Conservation (phyloP, 2,113 vertebrate species). For the Leucoraja erinaceus region DNA sequence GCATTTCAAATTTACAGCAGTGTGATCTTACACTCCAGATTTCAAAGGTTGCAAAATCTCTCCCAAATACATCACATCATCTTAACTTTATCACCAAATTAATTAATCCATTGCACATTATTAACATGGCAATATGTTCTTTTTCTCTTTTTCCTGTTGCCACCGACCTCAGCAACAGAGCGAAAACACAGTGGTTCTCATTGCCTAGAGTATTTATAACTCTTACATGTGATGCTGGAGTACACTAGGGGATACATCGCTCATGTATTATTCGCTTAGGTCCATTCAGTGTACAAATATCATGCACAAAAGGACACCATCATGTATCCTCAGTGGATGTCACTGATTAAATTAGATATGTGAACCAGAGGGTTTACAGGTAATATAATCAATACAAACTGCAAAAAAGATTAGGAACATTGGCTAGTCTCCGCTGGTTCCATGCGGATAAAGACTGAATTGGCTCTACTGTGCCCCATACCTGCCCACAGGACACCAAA, state of each 20-base stretch:
- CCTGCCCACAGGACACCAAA: neutral
- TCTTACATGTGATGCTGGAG: neutral
- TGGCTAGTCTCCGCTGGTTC: conserved; percentile 4
- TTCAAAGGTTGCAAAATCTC: neutral
- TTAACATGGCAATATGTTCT: neutral
- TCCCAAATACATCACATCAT: neutral
- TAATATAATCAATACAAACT: conserved; percentile 32
- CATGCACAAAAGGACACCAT: conserved; percentile 23
- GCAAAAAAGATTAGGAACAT: neutral
- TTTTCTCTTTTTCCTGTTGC: neutral
- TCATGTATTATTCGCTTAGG: conserved; percentile 24
- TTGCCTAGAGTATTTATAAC: conserved; percentile 4
- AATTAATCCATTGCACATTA: neutral
- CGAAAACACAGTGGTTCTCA: conserved; percentile 15
- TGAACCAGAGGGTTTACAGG: conserved; percentile 20
- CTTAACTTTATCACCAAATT: neutral
- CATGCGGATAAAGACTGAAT: neutral
- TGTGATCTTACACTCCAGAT: neutral
- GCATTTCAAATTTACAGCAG: neutral
- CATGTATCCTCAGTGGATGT: conserved; percentile 23
- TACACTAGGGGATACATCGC: conserved; percentile 16
- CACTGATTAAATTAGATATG: conserved; percentile 29
- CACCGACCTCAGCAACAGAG: neutral
- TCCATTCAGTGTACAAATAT: conserved; percentile 23
- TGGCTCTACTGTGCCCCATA: neutral